Base-by-base conservation (phyloP, 1,140 invertebrate genomes). In the Limonius californicus region DNA sequence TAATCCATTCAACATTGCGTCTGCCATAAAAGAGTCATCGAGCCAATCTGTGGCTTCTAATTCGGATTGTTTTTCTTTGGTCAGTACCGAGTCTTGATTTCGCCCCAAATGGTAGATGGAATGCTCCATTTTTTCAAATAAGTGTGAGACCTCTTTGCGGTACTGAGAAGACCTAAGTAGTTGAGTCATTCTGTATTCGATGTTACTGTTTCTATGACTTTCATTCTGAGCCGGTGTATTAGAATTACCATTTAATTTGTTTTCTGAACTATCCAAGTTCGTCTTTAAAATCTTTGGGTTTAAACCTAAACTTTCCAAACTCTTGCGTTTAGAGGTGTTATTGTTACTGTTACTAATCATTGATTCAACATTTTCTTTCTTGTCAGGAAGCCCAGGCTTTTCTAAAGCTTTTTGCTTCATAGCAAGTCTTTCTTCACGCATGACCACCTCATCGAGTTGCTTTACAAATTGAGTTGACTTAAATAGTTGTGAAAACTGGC, bases 51-150 rank as follows among this genome's bases (percentile, higher is more conserved):
- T 57, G 4, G 65, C 39, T 14, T 54, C 65, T 68, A 58, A 58
- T 64, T 61, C 54, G 61, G 27, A 47, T 67, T 27, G 35, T 62
- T 57, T 47, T 57, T 58, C 21, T 19, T 68, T 35, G 12, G 43
- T 35, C n/a, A n/a, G n/a, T n/a, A n/a, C n/a, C n/a, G n/a, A n/a
- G 19, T 50, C 45, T 1, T 50, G n/a, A 23, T 65, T 60, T 6
- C 58, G 62, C 4, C 72, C 73, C 61, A 71, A 67, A 14, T 64
- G 19, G 56, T 65, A 72, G 39, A 76, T 73, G 1, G 72, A 70
- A 20, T 66, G 63, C 62, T 76, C 71, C 14, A 76, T 63, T 59
- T 72, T 64, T 42, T 72, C 62, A 63, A 74, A 75, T 21, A 73
- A 53, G 6, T 61, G 14, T 35, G 70, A 67, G 0, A 77, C 61